phyloP scores from a whole-genome alignment of 2,888 invertebrate species.

The Habroteleia sp. region DNA sequence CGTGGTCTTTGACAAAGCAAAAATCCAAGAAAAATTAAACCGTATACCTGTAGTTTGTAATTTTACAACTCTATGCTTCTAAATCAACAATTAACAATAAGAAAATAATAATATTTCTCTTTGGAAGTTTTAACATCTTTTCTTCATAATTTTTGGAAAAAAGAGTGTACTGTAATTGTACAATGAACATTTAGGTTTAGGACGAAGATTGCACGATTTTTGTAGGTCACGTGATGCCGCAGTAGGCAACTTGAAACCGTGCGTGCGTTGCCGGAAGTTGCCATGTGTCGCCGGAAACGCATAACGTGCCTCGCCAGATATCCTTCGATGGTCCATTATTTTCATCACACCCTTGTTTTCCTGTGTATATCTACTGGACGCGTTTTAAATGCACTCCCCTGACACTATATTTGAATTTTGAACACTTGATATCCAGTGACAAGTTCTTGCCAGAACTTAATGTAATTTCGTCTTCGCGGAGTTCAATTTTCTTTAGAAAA shows the following conservation, averaged over 20 bases:
- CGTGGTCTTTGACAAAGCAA: constrained; percentile 35
- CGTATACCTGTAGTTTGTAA: not conserved
- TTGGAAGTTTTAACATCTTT: too few relatives aligned
- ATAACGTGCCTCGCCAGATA: constrained; percentile 58
- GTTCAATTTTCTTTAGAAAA: too few relatives aligned
- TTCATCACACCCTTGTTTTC: constrained; percentile 63
- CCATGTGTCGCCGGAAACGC: constrained; percentile 72
- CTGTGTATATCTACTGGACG: constrained; percentile 45
- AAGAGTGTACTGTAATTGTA: not conserved
- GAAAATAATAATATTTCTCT: too few relatives aligned
- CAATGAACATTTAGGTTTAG: not conserved
- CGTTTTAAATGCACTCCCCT: constrained; percentile 38
- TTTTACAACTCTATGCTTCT: too few relatives aligned
- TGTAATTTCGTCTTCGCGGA: constrained; percentile 14
- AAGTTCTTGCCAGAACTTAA: constrained; percentile 40
- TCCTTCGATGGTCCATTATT: constrained; percentile 64
- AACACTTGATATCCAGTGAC: constrained; percentile 55
- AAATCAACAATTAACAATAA: too few relatives aligned
- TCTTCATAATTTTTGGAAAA: not conserved
- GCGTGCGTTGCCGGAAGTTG: constrained; percentile 67
- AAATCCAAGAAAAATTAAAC: not conserved
- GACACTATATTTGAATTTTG: constrained; percentile 46
- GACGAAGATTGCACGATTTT: constrained; percentile 19
- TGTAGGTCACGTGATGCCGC: constrained; percentile 44
- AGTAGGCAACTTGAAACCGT: constrained; percentile 57